These are phyloP conservation scores for Cryptocephalus moraei DNA, from an alignment of 2,888 invertebrate species.

Conservation along the genomic window DNA sequence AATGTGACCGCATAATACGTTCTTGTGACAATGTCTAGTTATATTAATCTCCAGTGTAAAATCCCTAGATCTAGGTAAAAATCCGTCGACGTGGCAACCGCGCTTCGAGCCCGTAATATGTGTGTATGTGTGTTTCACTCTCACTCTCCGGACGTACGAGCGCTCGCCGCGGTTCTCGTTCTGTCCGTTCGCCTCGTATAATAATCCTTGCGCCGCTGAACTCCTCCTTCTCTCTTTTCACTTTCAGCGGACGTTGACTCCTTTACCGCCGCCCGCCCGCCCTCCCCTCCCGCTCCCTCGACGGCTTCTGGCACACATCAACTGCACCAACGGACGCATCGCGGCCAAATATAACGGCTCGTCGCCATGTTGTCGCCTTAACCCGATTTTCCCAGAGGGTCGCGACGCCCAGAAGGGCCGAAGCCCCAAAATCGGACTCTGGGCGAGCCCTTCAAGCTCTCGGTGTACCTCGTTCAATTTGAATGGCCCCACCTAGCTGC, in stretches of 20 bases:
- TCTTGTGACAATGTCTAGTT: too few species aligned
- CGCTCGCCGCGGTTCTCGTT: not conserved
- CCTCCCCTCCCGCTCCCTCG: conserved; percentile 9
- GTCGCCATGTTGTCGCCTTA: conserved; percentile 7
- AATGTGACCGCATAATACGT: too few species aligned
- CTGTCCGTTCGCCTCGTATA: conserved; percentile 3
- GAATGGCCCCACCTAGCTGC: too few species aligned
- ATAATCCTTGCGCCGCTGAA: conserved; percentile 26
- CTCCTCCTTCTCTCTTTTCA: conserved; percentile 30
- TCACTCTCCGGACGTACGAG: not conserved
- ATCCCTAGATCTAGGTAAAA: too few species aligned
- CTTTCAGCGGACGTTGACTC: conserved; percentile 33
- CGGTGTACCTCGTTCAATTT: too few species aligned
- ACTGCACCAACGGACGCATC: conserved; percentile 16
- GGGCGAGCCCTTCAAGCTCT: too few species aligned
- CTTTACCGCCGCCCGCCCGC: conserved; percentile 3
- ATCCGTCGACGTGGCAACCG: too few species aligned
- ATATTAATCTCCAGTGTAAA: too few species aligned
- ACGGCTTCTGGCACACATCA: conserved; percentile 17
- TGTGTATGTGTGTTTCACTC: not conserved
- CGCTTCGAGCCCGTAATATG: too few species aligned
- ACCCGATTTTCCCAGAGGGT: not conserved
- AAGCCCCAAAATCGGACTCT: too few species aligned
- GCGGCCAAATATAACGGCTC: conserved; percentile 18
- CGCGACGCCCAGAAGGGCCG: too few species aligned